These are phyloP conservation scores for Hylyphantes graminicola DNA, from an alignment of 1,140 invertebrate species.

Conservation along the genomic window DNA sequence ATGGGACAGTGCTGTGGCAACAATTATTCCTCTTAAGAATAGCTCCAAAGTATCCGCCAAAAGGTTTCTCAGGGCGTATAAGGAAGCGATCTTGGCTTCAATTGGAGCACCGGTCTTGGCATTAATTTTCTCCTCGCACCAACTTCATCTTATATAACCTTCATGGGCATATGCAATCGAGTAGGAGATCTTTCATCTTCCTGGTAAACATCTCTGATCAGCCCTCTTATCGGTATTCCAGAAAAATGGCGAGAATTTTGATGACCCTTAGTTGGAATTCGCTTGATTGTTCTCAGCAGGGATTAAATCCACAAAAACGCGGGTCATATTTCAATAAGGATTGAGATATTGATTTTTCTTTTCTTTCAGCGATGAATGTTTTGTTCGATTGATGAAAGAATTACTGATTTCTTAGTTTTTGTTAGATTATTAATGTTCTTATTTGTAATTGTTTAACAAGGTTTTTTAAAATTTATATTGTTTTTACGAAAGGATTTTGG, in stretches of 20 bases:
- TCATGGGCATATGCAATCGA: neutral
- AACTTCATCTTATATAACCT: neutral
- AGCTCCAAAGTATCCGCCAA: neutral
- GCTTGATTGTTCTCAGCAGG: neutral
- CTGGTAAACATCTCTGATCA: conserved; percentile 18
- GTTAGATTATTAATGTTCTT: neutral
- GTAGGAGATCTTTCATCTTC: conserved; percentile 1
- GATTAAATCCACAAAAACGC: neutral
- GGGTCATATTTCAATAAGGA: conserved; percentile 1
- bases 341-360: neutral
- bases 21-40: neutral
- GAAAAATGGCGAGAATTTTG: conserved; percentile 18
- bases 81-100: no score
- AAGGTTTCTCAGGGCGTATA: neutral
- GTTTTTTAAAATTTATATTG: neutral
- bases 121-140: neutral
- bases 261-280: conserved; percentile 12
- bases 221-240: conserved; percentile 23
- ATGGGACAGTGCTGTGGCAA: neutral
- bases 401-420: neutral
- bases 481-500: neutral
- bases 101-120: no score
- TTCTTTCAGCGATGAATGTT: neutral
- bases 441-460: neutral
- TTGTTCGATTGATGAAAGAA: neutral